These are phyloP conservation scores for Scatophagus argus DNA, from an alignment of 2,113 vertebrate genomes.

Conservation along the genomic window DNA sequence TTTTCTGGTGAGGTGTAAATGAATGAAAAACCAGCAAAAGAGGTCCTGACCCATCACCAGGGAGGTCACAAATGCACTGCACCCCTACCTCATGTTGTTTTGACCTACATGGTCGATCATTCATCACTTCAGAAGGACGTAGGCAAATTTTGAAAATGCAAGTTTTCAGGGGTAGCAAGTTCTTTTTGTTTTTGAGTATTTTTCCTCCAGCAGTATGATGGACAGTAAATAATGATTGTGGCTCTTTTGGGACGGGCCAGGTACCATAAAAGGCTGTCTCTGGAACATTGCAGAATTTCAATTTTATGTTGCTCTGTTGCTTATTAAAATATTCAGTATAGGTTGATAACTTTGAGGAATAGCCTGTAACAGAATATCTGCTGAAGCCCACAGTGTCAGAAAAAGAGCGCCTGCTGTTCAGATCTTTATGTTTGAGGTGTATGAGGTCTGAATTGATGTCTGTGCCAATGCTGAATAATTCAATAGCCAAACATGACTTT, in stretches of 20 bases:
- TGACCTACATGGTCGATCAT: conserved; percentile 47
- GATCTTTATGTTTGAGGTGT: conserved; percentile 46
- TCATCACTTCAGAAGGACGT: conserved; percentile 35
- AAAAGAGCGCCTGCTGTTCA: background rate
- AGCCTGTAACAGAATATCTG: conserved; percentile 2
- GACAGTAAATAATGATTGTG: conserved; percentile 5
- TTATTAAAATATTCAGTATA: conserved; percentile 36
- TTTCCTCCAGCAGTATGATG: background rate
- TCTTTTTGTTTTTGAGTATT: background rate
- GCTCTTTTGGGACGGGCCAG: background rate
- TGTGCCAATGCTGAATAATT: conserved; percentile 56
- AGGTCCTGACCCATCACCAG: conserved; percentile 67
- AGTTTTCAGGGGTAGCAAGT: background rate
- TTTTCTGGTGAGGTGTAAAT: conserved; percentile 47
- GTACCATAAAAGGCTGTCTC: background rate
- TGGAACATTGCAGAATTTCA: background rate
- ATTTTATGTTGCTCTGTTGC: background rate
- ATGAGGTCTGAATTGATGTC: conserved; percentile 38
- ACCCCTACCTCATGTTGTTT: conserved; percentile 51
- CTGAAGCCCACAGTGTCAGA: conserved; percentile 11
- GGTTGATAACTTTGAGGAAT: conserved; percentile 21
- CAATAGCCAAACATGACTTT: conserved; percentile 51
- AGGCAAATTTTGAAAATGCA: background rate
- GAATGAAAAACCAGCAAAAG: conserved; percentile 60
- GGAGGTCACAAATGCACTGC: conserved; percentile 46